phyloP scores from a whole-genome alignment of 2,797 vertebrate genomes.

The Gymnoscopelus braueri region DNA sequence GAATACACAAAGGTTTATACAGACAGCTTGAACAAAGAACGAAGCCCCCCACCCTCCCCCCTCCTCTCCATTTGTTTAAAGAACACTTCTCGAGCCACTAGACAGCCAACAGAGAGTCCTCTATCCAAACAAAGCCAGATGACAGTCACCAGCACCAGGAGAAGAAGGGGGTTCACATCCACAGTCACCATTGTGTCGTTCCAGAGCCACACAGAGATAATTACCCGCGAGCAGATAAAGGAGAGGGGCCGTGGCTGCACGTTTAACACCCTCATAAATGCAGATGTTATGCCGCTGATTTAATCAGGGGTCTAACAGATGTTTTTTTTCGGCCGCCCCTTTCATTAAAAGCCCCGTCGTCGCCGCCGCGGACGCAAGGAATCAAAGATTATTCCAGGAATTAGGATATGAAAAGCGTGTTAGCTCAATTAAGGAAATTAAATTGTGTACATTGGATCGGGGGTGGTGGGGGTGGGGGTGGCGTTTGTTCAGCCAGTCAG shows the following conservation, averaged over 20 bases:
- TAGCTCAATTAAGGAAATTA: constrained; percentile 98
- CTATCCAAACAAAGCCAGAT: constrained; percentile 60
- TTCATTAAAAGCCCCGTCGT: constrained; percentile 86
- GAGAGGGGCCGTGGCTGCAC: constrained; percentile 68
- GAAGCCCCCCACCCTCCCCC: constrained; percentile 32
- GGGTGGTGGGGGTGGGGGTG: background rate
- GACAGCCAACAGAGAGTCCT: constrained; percentile 35
- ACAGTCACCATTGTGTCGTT: constrained; percentile 71
- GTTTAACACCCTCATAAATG: constrained; percentile 83
- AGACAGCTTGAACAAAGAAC: constrained; percentile 59
- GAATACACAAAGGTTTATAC: constrained; percentile 57
- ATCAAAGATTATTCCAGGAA: constrained; percentile 93
- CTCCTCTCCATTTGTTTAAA: constrained; percentile 61
- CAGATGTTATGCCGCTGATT: constrained; percentile 88
- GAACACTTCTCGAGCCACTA: constrained; percentile 61
- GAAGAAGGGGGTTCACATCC: constrained; percentile 57
- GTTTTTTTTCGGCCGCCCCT: constrained; percentile 80
- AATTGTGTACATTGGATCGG: constrained; percentile 93
- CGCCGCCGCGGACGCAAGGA: constrained; percentile 83
- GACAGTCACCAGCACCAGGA: constrained; percentile 54
- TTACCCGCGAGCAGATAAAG: constrained; percentile 76
- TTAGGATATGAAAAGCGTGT: constrained; percentile 95
- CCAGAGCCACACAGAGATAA: constrained; percentile 69
- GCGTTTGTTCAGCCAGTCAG: constrained; percentile 83
- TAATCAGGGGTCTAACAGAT: constrained; percentile 82